Evolutionary conservation across 2,797 vertebrate genomes (phyloP), one percentile per base, ranked within the genome.

Genomic region (Notamacropus eugenii): DNA sequence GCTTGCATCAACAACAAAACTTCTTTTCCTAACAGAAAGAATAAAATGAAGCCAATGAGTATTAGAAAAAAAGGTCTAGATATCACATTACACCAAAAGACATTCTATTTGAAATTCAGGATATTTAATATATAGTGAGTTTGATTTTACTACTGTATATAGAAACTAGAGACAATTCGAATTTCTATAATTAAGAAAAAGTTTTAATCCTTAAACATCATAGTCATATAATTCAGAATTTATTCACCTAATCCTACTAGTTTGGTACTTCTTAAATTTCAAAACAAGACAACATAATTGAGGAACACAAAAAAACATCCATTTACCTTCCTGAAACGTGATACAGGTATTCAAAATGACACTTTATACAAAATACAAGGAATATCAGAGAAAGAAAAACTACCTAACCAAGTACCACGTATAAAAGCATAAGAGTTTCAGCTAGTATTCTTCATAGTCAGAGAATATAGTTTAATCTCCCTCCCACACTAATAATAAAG

Each of bases 1-100:
- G 99, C 99, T 98, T 99, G 99, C 99, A 99, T 99, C 98, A 99
- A 96, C 97, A 99, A 98, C 62, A 99, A 98, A 46, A 99, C 99
- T 98, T 99, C 99, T 99, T 99, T 99, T 96, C 99, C 99, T 99
- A 97, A 57, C 8, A 57, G 55, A 22, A 94, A 82, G 74, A 98
- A 97, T 40, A 97, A 97, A 96, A 97, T 58, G 97, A 94, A 96
- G 14, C 62, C 97, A 97, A 74, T 96, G 95, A 97, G 95, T 95
- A 93, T 87, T 87, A 1, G 91, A 82, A 96, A 91, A 91, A 87
- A 97, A 62, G 92, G 94, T 91, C 1, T 82, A 40, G 54, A 91
- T 87, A 96, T 90, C 92, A 92, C 91, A 91, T 91, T 52, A 93
- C 91, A 94, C 59, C 90, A 82, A 82, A 46, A 46, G 67, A 82